These are phyloP conservation scores for Moxostoma hubbsi DNA, from an alignment of 2,797 vertebrate genomes.

Conservation along the genomic window DNA sequence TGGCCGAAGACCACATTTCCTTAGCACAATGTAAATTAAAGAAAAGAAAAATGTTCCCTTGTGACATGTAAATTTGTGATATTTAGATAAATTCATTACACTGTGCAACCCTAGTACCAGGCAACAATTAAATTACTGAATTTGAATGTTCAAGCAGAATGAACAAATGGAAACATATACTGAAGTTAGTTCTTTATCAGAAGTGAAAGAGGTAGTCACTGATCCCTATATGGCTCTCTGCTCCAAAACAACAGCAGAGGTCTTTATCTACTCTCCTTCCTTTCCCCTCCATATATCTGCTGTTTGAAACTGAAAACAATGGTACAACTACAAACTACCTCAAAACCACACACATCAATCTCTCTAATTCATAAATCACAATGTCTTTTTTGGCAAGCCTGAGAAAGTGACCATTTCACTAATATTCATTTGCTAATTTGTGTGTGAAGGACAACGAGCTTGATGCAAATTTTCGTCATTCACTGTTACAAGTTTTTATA, in stretches of 20 bases:
- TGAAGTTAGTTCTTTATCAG: conserved; percentile 9
- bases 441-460: too few species aligned
- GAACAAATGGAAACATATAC: not conserved
- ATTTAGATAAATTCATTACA: too few species aligned
- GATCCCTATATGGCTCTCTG: not conserved
- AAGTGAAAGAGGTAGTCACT: conserved; percentile 8
- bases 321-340: conserved; percentile 29
- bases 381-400: not conserved
- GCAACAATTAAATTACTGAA: not conserved
- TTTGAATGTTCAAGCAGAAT: not conserved
- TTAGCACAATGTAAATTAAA: too few species aligned
- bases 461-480: too few species aligned
- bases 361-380: conserved; percentile 18
- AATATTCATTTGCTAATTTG: too few species aligned
- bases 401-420: conserved; percentile 15
- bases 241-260: conserved; percentile 21
- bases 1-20: too few species aligned
- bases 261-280: conserved; percentile 37
- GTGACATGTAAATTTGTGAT: too few species aligned
- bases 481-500: not conserved
- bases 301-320: conserved; percentile 49
- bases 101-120: too few species aligned
- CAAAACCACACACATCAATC: conserved; percentile 24
- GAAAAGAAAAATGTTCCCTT: too few species aligned
- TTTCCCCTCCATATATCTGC: conserved; percentile 4